Evolutionary conservation across 2,797 vertebrate species (phyloP), one percentile per base, ranked within the genome.

Genomic region (Diceros bicornis): DNA sequence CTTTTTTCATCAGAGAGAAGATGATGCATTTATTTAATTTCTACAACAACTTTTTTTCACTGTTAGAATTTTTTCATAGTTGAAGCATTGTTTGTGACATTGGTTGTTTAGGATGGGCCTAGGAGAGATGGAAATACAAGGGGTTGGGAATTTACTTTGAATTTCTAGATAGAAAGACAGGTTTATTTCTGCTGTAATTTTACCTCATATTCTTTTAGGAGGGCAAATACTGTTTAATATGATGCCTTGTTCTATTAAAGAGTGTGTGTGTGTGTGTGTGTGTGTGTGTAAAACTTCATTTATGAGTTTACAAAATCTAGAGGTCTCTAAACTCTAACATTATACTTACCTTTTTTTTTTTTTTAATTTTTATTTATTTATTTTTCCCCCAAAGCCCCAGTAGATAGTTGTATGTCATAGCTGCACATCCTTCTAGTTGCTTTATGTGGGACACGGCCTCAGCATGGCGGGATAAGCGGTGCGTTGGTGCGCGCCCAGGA

Each of bases 111-210:
- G 84, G 37, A 69, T 69, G 29, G 55, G 37, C 29, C 23, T 79
- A 66, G 2, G 2, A 37, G 66, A 77, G n/a, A 44, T 62, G 64
- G 25, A 64, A 69, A 59, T 62, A 62, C 8, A 62, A 84, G 34
- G 71, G 74, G 17, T 68, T 96, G 68, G 47, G 20, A 92, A 95
- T 75, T 94, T 81, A 79, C 41, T 37, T 94, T 66, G 90, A 85
- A 69, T 55, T 74, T 95, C 11, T 81, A 68, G 18, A 50, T 84
- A 89, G 3, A 75, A 91, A 96, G 52, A 75, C 27, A 83, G 41
- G 21, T 81, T 97, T 91, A 57, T 96, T 96, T 97, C 77, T 95
- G 29, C 57, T 87, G 93, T 55, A 86, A 37, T 96, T 89, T 87
- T 94, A 44, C 27, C 10, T 89, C 25, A 23, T 85, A 27, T 71